phyloP scores from a whole-genome alignment of 2,888 invertebrate genomes.

The Liodrosophila aerea region DNA sequence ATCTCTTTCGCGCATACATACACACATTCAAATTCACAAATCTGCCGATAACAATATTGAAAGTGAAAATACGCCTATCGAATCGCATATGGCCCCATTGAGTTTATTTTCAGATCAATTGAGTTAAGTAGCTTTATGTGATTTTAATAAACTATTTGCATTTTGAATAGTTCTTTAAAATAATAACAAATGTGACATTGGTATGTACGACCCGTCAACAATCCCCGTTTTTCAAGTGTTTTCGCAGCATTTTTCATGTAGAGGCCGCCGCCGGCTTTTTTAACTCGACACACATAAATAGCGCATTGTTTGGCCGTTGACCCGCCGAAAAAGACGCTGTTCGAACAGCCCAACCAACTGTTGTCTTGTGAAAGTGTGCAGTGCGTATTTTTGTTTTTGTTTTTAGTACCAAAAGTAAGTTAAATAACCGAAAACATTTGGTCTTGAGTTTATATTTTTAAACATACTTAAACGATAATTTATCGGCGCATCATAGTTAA shows the following conservation, averaged over 20 bases:
- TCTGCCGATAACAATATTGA: slow-evolving; percentile 37
- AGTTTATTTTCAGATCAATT: not conserved
- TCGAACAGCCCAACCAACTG: slow-evolving; percentile 12
- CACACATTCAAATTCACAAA: slow-evolving; percentile 7
- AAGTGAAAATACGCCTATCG: slow-evolving; percentile 29
- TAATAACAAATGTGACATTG: slow-evolving; percentile 48
- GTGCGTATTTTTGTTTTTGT: too few relatives aligned
- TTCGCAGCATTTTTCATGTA: slow-evolving; percentile 9
- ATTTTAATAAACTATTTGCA: slow-evolving; percentile 3
- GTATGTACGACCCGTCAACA: slow-evolving; percentile 28
- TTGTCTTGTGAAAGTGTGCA: slow-evolving; percentile 1
- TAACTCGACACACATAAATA: slow-evolving; percentile 46
- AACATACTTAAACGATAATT: slow-evolving; percentile 6
- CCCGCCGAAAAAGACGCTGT: slow-evolving; percentile 1
- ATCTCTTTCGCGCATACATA: slow-evolving; percentile 3
- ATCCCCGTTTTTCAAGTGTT: slow-evolving; percentile 13
- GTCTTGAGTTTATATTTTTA: slow-evolving; percentile 4
- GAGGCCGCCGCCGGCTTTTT: slow-evolving; percentile 44
- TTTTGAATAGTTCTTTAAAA: slow-evolving; percentile 23
- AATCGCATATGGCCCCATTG: not conserved
- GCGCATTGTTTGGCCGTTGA: slow-evolving; percentile 37
- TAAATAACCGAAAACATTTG: too few relatives aligned
- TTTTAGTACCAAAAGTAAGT: too few relatives aligned
- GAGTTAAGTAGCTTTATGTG: not conserved
- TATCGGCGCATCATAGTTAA: not conserved